Conservation (phyloP, 2,797 vertebrate species). For the Sciurus carolinensis region DNA sequence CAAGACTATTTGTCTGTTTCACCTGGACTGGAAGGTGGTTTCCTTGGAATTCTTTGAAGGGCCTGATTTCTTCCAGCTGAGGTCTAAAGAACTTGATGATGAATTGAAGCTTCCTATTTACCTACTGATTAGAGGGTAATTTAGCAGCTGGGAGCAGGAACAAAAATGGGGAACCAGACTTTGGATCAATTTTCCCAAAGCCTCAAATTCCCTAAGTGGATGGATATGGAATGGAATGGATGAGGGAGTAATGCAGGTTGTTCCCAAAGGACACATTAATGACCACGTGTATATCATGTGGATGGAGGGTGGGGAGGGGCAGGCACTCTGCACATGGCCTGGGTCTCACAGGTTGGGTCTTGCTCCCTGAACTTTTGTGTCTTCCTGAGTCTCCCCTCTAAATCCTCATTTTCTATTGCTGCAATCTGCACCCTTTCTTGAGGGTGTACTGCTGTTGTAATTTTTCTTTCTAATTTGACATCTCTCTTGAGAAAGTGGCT, state of each 20-base stretch:
- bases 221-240: neutral
- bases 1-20: too few species aligned
- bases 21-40: neutral
- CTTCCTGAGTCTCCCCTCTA: neutral
- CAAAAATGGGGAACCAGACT: slow-evolving; percentile 32
- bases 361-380: neutral
- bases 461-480: neutral
- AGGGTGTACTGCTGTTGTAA: neutral
- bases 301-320: neutral
- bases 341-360: neutral
- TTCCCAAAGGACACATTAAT: neutral
- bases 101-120: neutral
- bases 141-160: slow-evolving; percentile 41
- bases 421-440: too few species aligned
- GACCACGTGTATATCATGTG: accelerated
- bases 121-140: neutral
- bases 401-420: neutral
- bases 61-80: slow-evolving; percentile 53
- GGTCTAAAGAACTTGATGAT: slow-evolving; percentile 38
- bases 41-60: neutral
- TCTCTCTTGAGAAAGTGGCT: neutral
- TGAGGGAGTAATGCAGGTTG: neutral
- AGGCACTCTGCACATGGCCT: neutral
- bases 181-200: slow-evolving; percentile 26
- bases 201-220: neutral